A percentile compares a stretch with the other conserved stretches of the same genome.
Evolutionary conservation across 2,797 vertebrate species (phyloP).

Genomic region (Halcyon leucocephala): DNA sequence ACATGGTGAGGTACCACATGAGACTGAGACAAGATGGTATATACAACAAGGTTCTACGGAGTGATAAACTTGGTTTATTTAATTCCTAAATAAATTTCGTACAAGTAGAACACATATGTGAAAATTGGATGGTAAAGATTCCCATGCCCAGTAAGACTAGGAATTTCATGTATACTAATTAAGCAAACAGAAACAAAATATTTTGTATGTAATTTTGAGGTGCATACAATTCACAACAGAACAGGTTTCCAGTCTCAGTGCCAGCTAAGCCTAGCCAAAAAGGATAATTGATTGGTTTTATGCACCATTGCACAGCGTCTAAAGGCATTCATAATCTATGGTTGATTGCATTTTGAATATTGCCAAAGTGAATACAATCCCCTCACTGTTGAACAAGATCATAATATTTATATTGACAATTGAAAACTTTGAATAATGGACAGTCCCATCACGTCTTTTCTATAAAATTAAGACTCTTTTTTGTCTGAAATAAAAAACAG

Average conservation of each 20-base stretch:
- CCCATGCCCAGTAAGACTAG: constrained; percentile 41
- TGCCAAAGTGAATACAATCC: constrained; percentile 61
- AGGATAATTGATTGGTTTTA: constrained; percentile 70
- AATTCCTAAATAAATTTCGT: constrained; percentile 16
- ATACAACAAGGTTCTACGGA: not conserved
- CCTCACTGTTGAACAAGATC: constrained; percentile 50
- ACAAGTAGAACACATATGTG: constrained; percentile 46
- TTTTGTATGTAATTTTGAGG: constrained; percentile 68
- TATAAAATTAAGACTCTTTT: constrained; percentile 36
- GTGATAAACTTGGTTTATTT: not conserved
- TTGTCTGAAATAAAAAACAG: constrained; percentile 46
- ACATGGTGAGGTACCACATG: not conserved
- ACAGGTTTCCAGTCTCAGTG: constrained; percentile 68
- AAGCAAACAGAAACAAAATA: constrained; percentile 70
- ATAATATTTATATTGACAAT: constrained; percentile 58
- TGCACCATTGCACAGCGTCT: constrained; percentile 40
- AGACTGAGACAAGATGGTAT: not conserved
- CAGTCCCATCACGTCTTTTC: not conserved
- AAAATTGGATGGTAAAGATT: constrained; percentile 60
- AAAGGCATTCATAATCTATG: constrained; percentile 62
- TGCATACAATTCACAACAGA: constrained; percentile 64
- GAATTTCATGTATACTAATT: constrained; percentile 73
- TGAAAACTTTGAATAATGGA: constrained; percentile 40
- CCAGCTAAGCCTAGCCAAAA: constrained; percentile 52
- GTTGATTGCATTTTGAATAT: constrained; percentile 53